phyloP scores from a whole-genome alignment of 1,140 invertebrate species.

The Diploscapter pachys region DNA sequence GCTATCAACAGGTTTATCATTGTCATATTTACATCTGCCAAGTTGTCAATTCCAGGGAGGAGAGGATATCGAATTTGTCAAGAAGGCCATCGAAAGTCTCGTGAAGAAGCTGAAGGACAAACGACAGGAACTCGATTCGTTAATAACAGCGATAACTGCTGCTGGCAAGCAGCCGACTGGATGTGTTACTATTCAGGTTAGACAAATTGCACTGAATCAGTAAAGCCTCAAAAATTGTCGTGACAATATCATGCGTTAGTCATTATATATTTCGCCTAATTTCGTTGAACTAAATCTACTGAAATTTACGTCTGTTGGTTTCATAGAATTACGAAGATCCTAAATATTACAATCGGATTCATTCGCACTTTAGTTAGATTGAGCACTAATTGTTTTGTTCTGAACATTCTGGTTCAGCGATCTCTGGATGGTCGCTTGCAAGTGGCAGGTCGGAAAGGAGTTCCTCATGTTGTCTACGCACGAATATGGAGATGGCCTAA shows the following conservation, averaged over 20 bases:
- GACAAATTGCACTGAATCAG: not conserved
- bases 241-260: not conserved
- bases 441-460: conserved; percentile 94
- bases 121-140: conserved; percentile 89
- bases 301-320: conserved; percentile 15
- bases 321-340: not conserved
- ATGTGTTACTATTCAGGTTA: conserved; percentile 86
- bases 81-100: conserved; percentile 44
- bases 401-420: conserved; percentile 65
- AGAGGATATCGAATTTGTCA: conserved; percentile 43
- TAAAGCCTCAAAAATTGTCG: conserved; percentile 3
- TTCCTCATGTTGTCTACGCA: conserved; percentile 98
- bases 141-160: conserved; percentile 96
- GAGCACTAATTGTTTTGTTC: not conserved
- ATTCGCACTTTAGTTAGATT: not conserved
- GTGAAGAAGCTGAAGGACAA: conserved; percentile 69
- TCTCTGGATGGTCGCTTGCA: conserved; percentile 94
- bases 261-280: not conserved
- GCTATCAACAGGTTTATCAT: conserved; percentile 70
- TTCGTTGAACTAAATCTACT: not conserved
- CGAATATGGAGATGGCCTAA: conserved; percentile 99
- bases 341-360: conserved; percentile 6
- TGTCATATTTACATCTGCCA: conserved; percentile 72
- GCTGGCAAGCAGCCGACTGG: conserved; percentile 95
- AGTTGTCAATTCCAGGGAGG: conserved; percentile 67